Conservation (phyloP, 2,113 vertebrate genomes). For the Urocolius indicus region DNA sequence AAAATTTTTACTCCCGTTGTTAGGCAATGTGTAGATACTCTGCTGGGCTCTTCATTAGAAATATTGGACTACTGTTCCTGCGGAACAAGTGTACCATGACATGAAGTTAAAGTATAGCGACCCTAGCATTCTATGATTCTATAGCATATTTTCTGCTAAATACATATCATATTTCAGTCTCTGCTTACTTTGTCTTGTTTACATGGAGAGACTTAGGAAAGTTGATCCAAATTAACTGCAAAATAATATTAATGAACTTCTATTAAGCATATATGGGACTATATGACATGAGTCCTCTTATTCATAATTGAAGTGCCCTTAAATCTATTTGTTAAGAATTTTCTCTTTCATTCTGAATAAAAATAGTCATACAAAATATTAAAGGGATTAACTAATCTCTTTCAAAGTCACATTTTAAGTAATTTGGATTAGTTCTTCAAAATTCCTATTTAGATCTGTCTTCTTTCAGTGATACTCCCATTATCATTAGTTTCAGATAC, state of each 20-base stretch:
- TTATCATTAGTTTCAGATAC: background rate
- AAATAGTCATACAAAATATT: background rate
- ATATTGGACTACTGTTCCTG: background rate
- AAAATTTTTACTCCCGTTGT: constrained; percentile 21
- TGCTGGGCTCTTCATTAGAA: background rate
- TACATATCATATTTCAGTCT: background rate
- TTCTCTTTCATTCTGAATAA: constrained; percentile 3
- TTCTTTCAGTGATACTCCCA: background rate
- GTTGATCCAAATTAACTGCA: background rate
- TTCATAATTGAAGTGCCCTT: background rate
- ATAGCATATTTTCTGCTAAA: background rate
- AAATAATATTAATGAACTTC: background rate
- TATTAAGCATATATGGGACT: background rate
- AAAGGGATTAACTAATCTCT: background rate
- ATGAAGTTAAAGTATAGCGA: background rate
- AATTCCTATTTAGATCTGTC: background rate
- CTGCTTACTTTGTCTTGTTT: background rate
- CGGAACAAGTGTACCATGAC: background rate
- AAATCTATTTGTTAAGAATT: constrained; percentile 17
- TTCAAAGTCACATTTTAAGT: background rate
- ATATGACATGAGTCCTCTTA: background rate
- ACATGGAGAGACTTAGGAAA: background rate
- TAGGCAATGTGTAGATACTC: background rate
- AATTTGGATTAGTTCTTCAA: constrained; percentile 21
- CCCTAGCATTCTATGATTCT: too few species aligned